phyloP scores from a whole-genome alignment of 1,140 invertebrate genomes.

The Zaprionus ghesquierei region DNA sequence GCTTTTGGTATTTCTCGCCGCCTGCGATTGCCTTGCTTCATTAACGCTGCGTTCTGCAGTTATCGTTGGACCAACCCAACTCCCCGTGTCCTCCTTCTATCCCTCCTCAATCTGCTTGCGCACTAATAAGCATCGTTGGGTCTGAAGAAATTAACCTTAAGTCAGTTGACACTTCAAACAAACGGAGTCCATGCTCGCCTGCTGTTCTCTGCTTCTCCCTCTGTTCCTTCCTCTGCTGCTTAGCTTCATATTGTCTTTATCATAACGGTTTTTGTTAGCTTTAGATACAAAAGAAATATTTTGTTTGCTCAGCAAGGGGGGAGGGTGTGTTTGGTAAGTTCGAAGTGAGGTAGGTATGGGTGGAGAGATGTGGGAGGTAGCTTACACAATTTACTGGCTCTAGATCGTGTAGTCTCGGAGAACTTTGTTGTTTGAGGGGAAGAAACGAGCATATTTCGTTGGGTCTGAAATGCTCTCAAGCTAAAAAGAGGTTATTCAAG shows the following conservation, averaged over 20 bases:
- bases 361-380: not conserved
- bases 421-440: too few relatives aligned
- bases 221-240: not conserved
- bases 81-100: not conserved
- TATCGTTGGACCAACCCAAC: slow-evolving; percentile 16
- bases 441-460: too few relatives aligned
- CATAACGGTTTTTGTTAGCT: not conserved
- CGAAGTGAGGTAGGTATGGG: not conserved
- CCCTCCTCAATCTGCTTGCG: slow-evolving; percentile 32
- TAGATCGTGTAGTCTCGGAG: not conserved
- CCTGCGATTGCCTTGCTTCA: slow-evolving; percentile 52
- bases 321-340: not conserved
- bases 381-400: not conserved
- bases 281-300: not conserved
- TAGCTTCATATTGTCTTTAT: not conserved
- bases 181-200: not conserved
- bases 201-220: not conserved
- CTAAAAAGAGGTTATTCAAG: too few relatives aligned
- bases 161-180: not conserved
- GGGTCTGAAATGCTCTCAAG: too few relatives aligned
- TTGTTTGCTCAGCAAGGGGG: not conserved
- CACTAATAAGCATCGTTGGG: not conserved
- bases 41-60: slow-evolving; percentile 40
- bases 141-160: not conserved
- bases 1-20: slow-evolving; percentile 36